Conservation (phyloP, 2,888 invertebrate genomes). For the Drosophila pseudotakahashii region DNA sequence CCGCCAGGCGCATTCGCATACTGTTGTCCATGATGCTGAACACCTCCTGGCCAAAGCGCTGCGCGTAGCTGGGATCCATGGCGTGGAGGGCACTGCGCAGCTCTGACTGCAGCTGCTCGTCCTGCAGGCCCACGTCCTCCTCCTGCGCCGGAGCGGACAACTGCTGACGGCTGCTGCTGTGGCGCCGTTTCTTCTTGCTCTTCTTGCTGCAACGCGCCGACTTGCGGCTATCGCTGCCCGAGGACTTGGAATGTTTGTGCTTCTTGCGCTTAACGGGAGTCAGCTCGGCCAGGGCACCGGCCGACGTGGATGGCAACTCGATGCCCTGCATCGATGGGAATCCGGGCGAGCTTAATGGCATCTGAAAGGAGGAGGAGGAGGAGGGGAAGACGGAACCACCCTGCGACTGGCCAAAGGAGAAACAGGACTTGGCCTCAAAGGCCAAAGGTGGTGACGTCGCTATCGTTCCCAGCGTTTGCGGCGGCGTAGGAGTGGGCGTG, state of each 20-base stretch:
- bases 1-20: constrained; percentile 92
- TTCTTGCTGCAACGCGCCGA: constrained; percentile 82
- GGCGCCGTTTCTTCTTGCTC: constrained; percentile 84
- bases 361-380: constrained; percentile 43
- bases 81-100: constrained; percentile 75
- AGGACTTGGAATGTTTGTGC: constrained; percentile 84
- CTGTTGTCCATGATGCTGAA: constrained; percentile 92
- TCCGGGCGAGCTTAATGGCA: constrained; percentile 52
- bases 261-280: constrained; percentile 84
- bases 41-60: constrained; percentile 84
- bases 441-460: constrained; percentile 12
- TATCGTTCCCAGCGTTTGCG: constrained; percentile 6
- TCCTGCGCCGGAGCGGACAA: constrained; percentile 49
- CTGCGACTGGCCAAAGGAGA: constrained; percentile 40
- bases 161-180: constrained; percentile 66
- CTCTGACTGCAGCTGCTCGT: constrained; percentile 76
- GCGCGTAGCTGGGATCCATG: constrained; percentile 73
- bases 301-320: constrained; percentile 74
- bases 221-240: constrained; percentile 66
- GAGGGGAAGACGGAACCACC: constrained; percentile 27
- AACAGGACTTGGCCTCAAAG: constrained; percentile 38
- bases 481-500: constrained; percentile 55
- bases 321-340: constrained; percentile 81
- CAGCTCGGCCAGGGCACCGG: constrained; percentile 13
- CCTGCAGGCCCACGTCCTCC: constrained; percentile 74